Base-by-base conservation (phyloP, 1,140 invertebrate species). In the Drosophila repleta region DNA sequence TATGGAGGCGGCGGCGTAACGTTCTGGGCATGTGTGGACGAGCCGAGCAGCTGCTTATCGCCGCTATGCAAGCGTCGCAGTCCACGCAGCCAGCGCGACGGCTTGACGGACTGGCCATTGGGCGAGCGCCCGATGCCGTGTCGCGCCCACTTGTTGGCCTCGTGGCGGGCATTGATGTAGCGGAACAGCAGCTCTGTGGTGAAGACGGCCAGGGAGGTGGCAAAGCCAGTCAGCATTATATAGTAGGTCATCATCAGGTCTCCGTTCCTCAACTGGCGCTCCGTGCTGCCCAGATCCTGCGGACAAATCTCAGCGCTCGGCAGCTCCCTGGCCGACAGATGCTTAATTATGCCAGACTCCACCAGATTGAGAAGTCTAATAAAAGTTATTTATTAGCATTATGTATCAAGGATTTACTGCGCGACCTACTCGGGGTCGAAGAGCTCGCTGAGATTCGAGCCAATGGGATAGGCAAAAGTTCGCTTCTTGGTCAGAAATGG, bases 251-350 rank as follows among this genome's bases (percentile, higher is more conserved):
- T 90, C 82, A 91, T 85, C 1, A 92, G 61, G 73, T 95, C 94
- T 1, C 92, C 92, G 76, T 97, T 96, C 48, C 94, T 90, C 8
- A 97, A 91, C 82, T 95, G 94, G 2, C 96, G 93, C 74, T 97
- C 96, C 39, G 94, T 96, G n/a, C 94, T 96, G 51, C 95, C 95
- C 35, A 97, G 92, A 91, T 97, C 94, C 21, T 96, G 92, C 0
- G 96, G 96, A 79, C 96, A 97, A 46, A 97, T 95, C 68, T 94
- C 94, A 0, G 95, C 95, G 61, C 94, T 93, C 0, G 96, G 96
- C 71, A 96, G 75, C 68, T 94, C 93, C 58, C 92, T 91, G 2
- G 88, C 90, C 48, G 94, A 92, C 61, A 95, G 92, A 66, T 94
- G 94, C 61, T 94, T 94, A 0, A 96, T 93, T 41, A 97, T 94